Evolutionary conservation across 2,797 vertebrate species (phyloP), one percentile per base, ranked within the genome.

Genomic region (Ptychadena robeensis): DNA sequence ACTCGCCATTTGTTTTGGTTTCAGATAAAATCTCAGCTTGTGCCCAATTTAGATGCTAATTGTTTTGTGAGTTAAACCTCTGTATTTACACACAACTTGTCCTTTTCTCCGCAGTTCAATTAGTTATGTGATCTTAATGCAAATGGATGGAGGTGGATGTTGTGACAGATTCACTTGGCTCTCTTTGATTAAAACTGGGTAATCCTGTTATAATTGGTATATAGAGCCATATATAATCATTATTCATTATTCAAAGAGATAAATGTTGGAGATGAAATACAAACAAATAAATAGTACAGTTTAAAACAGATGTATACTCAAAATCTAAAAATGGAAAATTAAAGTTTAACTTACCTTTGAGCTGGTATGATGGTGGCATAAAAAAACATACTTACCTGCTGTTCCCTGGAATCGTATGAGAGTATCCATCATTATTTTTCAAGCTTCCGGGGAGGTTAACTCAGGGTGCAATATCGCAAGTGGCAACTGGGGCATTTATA

Each of bases 41-140:
- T 11, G 67, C 44, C 71, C 66, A 80, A 80, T 85, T 85, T 63
- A 76, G 65, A 85, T 80, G 78, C 65, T 80, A 85, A 85, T 80
- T 85, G 71, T 71, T 75, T 69, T 34, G 34, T 40, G 30, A 77
- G 31, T 27, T 18, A 40, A 64, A 35, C 59, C 59, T 53, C 11
- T 75, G 27, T 40, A 40, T 31, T 66, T 44, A 28, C 35, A 22
- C 14, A 27, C 40, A 27, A 68, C 66, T 66, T 77, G 74, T 44
- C 28, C 4, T 25, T 22, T 38, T 32, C 12, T 35, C 28, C 32
- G 53, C 38, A 77, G 38, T 8, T 12, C 9, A n/a, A 66, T 40
- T 32, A 11, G 63, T 32, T 48, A 14, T 44, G 63, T 66, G 28
- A 48, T 64, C 63, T 48, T 48, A 77, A 66, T 67, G 74, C 34